Conservation (phyloP, 1,140 invertebrate genomes). For the roundworm (Caenorhabditis elegans) region DNA sequence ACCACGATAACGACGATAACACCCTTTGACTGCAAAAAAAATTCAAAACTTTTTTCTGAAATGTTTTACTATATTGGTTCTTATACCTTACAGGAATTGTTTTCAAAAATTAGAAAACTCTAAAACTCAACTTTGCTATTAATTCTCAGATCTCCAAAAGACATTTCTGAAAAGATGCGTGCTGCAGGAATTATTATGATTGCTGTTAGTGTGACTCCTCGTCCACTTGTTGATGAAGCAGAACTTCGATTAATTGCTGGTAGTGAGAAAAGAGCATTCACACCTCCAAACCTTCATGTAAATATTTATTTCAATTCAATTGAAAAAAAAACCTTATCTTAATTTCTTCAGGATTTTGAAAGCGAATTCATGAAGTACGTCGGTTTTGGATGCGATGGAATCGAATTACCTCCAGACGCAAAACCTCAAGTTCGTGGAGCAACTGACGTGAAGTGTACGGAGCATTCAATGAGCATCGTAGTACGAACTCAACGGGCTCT, state of each 20-base stretch:
- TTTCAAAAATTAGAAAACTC: no score
- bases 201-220: slow-evolving; percentile 33
- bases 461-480: slow-evolving; percentile 63
- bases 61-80: no score
- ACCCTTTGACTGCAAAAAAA: no score
- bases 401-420: slow-evolving; percentile 57
- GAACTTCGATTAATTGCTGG: slow-evolving; percentile 60
- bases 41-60: no score
- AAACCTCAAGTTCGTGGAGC: slow-evolving; percentile 60
- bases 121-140: no score
- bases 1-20: no score
- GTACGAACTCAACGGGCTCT: slow-evolving; percentile 62
- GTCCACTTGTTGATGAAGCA: slow-evolving; percentile 54
- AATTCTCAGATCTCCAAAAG: slow-evolving; percentile 56
- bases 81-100: no score
- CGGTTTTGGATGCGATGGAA: slow-evolving; percentile 62
- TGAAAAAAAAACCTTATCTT: no score
- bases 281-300: slow-evolving; percentile 52
- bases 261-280: slow-evolving; percentile 56
- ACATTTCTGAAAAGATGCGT: slow-evolving; percentile 27
- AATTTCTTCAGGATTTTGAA: slow-evolving; percentile 56
- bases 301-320: background rate
- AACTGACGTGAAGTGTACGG: slow-evolving; percentile 60
- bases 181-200: slow-evolving; percentile 34
- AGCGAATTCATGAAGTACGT: slow-evolving; percentile 61